Base-by-base conservation (phyloP, 2,888 invertebrate genomes). In the Altica lythri region DNA sequence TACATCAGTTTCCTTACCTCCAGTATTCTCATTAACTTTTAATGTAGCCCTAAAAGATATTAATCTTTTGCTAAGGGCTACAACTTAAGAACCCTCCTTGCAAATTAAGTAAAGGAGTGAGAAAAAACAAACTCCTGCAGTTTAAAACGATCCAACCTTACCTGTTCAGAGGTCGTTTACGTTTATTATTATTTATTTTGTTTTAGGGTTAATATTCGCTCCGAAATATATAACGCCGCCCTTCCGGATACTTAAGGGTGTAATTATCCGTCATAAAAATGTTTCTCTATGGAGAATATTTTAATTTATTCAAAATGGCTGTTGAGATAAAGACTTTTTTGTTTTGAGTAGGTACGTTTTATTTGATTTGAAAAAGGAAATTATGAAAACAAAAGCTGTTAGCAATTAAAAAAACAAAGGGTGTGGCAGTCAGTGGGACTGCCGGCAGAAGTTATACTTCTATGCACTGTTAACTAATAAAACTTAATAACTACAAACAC, bases 1-100 rank as follows among this genome's bases (percentile, higher is more conserved):
- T n/a, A n/a, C n/a, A n/a, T n/a, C n/a, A n/a, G n/a, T n/a, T n/a
- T n/a, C n/a, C n/a, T n/a, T n/a, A n/a, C n/a, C 65, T 65, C 60
- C 59, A 57, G 57, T 55, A 59, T 57, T 58, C 60, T 68, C 67
- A 68, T 68, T 68, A 68, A 67, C 57, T 68, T 68, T 66, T 66
- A 68, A 67, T 68, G 66, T 59, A 67, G 64, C 66, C 60, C 62
- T 40, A 58, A 60, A 66, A 53, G 68, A 69, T 65, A 69, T 69
- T 69, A 69, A 69, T 68, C 67, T 68, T 65, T 58, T 55, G 52
- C 57, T 57, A 9, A 53, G 12, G 42, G 22, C n/a, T 22, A 40
- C 19, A 50, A 10, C 19, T 1, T 10, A 27, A 48, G 48, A 19
- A 16, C 40, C 57, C 61, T 64, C 61, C 52, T 58, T 47, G 55